Percentiles rank a stretch among this genome's conserved stretches.
These are phyloP conservation scores for Actenoides hombroni DNA, from an alignment of 2,113 vertebrate genomes.

Conservation along the genomic window DNA sequence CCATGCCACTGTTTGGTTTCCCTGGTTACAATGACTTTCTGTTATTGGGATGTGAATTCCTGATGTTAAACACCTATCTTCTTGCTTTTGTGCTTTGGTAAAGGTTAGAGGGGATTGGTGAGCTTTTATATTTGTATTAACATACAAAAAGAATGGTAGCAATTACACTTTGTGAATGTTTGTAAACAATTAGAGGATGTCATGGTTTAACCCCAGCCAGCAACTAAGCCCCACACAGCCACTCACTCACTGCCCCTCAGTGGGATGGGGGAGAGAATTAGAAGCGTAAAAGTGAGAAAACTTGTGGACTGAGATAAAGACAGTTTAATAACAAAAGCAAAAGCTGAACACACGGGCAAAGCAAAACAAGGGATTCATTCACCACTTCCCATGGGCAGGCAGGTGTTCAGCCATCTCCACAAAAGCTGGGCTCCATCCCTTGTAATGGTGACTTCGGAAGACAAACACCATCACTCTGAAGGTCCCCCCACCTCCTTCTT, in stretches of 20 bases:
- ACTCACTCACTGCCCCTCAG: neutral
- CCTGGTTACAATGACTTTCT: slow-evolving; percentile 74
- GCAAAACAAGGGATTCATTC: neutral
- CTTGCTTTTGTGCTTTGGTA: slow-evolving; percentile 44
- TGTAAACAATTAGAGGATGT: neutral
- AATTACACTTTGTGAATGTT: neutral
- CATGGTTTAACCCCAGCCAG: neutral
- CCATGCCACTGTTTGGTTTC: slow-evolving; percentile 58
- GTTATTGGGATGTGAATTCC: slow-evolving; percentile 59
- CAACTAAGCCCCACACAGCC: neutral
- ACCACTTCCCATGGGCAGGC: neutral
- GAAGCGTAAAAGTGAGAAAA: neutral
- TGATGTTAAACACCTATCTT: slow-evolving; percentile 54
- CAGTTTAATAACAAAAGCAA: neutral
- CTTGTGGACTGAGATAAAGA: neutral
- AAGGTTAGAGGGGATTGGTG: slow-evolving; percentile 33
- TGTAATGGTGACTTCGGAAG: neutral
- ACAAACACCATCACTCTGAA: neutral
- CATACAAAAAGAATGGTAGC: neutral
- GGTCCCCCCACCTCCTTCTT: neutral
- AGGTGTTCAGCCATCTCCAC: neutral
- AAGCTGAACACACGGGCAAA: neutral
- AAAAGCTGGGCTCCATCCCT: neutral
- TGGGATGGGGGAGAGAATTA: neutral
- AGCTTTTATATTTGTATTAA: slow-evolving; percentile 49